Conservation (phyloP, 2,888 invertebrate genomes). For the Aporophyla lueneburgensis region DNA sequence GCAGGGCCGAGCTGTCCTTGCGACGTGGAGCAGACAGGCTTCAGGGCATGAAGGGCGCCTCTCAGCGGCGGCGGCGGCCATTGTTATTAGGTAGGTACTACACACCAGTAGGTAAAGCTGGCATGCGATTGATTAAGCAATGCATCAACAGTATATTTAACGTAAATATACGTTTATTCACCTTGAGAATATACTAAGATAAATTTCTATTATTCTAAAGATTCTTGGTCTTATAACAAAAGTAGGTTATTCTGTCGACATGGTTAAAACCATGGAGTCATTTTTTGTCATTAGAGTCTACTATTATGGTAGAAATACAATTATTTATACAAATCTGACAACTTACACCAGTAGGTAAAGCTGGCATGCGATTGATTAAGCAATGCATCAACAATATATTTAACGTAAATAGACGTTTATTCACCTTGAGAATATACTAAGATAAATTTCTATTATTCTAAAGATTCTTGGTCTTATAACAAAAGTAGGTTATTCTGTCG, state of each 20-base stretch:
- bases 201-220: background rate
- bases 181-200: background rate
- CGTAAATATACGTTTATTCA: background rate
- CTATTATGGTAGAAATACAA: background rate
- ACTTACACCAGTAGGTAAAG: constrained; percentile 17
- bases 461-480: background rate
- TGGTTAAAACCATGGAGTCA: background rate
- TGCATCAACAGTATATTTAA: background rate
- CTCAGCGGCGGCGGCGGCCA: constrained; percentile 23
- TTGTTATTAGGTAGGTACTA: constrained; percentile 51
- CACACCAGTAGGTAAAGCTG: constrained; percentile 18
- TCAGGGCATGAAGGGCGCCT: constrained; percentile 50
- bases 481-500: background rate
- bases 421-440: background rate
- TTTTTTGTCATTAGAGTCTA: background rate
- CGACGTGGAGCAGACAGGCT: constrained; percentile 49
- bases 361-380: constrained; percentile 39
- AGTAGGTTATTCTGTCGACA: background rate
- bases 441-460: background rate
- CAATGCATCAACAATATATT: background rate
- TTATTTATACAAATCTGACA: background rate
- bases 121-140: constrained; percentile 37
- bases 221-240: background rate
- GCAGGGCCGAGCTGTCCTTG: constrained; percentile 35
- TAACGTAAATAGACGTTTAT: background rate